Base-by-base conservation (phyloP, 2,888 invertebrate species). In the Papilio protenor region DNA sequence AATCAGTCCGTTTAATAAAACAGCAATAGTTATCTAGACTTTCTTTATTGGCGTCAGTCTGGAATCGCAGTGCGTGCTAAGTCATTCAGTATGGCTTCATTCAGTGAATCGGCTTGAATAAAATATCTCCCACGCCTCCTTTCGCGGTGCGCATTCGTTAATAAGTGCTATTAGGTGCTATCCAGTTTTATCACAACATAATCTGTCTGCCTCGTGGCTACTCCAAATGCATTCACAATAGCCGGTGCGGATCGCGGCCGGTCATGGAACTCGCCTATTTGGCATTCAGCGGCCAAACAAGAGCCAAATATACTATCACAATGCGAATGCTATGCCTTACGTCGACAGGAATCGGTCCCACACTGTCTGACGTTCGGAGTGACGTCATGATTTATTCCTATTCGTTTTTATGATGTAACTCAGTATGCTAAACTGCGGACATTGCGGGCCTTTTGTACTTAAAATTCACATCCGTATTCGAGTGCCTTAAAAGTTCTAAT, bases 241-340 rank as follows among this genome's bases (percentile, higher is more conserved):
- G 73, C 76, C 61, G 52, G 33, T 45, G 45, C 76, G 78, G 75
- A 69, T 80, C 79, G 83, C 82, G 80, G 82, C 80, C 88, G 92
- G 93, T 93, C 93, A 90, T 90, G 87, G 93, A 93, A 93, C 92
- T 86, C 87, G 87, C 86, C 92, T 91, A 91, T 92, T 94, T 94
- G 90, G 92, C 92, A 94, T 94, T 92, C 94, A 90, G 82, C 81
- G 84, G 85, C 85, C 86, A 85, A 86, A 85, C 88, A 86, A 86
- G 87, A 90, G 92, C 94, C 94, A 94, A 94, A 94, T 92, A 91
- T 89, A 92, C 87, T 87, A 92, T 91, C 88, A 93, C 92, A 94
- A 94, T 94, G 89, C 87, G 89, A 89, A 91, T 90, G 89, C 88
- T 89, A 85, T 83, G 85, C 87, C 89, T 87, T 88, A 88, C 78